A percentile compares a stretch with the other conserved stretches of the same genome.
These are phyloP conservation scores for Xylota sylvarum DNA, from an alignment of 2,888 invertebrate genomes.

Conservation along the genomic window DNA sequence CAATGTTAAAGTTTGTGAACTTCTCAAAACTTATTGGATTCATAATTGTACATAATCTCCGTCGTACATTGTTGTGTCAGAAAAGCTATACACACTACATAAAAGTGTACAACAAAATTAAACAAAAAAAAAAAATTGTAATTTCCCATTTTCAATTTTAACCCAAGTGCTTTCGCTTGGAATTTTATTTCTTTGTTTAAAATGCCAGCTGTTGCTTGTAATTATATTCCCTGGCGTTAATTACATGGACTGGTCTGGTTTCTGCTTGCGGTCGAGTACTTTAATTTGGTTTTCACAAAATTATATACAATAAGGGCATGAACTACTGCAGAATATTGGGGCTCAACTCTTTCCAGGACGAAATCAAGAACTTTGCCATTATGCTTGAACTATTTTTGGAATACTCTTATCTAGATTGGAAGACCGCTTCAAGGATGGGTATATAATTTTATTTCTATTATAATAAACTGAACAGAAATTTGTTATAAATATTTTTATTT, in stretches of 20 bases:
- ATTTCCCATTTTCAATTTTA: constrained; percentile 30
- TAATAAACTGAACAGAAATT: background rate
- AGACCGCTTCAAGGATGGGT: background rate
- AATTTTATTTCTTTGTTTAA: constrained; percentile 49
- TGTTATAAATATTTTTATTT: background rate
- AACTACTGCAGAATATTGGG: constrained; percentile 14
- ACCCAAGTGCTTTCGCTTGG: constrained; percentile 37
- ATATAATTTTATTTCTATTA: background rate
- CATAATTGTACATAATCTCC: constrained; percentile 38
- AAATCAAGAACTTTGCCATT: constrained; percentile 30
- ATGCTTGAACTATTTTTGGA: constrained; percentile 32
- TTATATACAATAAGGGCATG: constrained; percentile 13
- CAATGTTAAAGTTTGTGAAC: constrained; percentile 1
- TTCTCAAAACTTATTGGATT: constrained; percentile 26
- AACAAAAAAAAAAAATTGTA: constrained; percentile 5
- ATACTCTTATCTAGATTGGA: constrained; percentile 15
- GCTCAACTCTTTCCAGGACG: constrained; percentile 25
- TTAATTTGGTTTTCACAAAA: constrained; percentile 62
- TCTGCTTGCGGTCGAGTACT: constrained; percentile 50
- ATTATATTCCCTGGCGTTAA: constrained; percentile 57
- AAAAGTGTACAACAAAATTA: background rate
- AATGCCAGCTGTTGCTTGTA: constrained; percentile 53
- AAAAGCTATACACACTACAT: background rate
- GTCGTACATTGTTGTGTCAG: background rate
- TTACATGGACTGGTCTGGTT: constrained; percentile 39